Base-by-base conservation (phyloP, 1,140 invertebrate species). In the Zaprionus ghesquierei region DNA sequence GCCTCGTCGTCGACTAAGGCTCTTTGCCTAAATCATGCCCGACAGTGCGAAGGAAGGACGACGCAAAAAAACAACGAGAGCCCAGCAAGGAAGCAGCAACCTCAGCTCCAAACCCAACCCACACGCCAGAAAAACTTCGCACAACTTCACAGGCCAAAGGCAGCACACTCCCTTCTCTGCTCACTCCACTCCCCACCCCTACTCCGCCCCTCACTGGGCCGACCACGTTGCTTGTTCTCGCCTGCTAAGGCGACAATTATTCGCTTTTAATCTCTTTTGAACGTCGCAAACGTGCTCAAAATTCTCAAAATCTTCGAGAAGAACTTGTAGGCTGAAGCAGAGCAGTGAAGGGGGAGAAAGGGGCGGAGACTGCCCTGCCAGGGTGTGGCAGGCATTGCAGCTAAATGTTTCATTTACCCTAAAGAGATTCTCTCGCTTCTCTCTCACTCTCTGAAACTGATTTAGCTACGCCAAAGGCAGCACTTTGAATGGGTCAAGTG, bases 241-340 rank as follows among this genome's bases (percentile, higher is more conserved):
- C 65, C 75, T 89, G 79, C 84, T 89, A 89, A 89, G 84, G 84
- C 84, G 84, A 89, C 84, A 89, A 89, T 89, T 89, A 89, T 89
- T 89, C 84, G 84, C 84, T 89, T 89, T 89, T 89, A 89, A 89
- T 89, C 85, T 89, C 84, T 89, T 89, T 89, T 89, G 84, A 89
- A 89, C 84, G 84, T 89, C 84, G 85, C 74, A 77, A 85, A 89
- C 84, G 84, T 89, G 84, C 84, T 81, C 84, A 89, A 89, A 87
- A 87, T 87, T 89, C 72, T 80, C 68, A 87, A 87, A 87, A 86
- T 86, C 81, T 86, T 82, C 75, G 46, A 62, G 15, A 38, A 41
- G 54, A 72, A 72, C 54, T 66, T 41, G 15, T 5, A 18, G 15
- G n/a, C 6, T 2, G n/a, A 2, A 41, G 35, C 5, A 2, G 35